Conservation (phyloP, 2,888 invertebrate species). For the Glyphotaelius pellucidus region DNA sequence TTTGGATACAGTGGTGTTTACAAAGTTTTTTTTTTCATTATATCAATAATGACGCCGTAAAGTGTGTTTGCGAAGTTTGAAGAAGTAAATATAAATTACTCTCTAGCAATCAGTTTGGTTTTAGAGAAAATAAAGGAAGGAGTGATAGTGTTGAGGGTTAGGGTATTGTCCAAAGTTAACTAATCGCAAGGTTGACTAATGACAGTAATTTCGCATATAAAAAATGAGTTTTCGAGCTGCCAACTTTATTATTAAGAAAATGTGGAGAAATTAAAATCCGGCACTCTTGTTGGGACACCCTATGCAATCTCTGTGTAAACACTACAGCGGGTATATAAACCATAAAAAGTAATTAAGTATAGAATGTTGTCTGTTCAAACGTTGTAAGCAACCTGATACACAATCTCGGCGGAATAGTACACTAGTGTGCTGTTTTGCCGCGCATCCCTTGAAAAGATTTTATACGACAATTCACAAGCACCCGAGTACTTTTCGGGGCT, state of each 20-base stretch:
- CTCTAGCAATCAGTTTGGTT: no score
- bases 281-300: background rate
- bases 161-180: no score
- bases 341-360: slow-evolving; percentile 2
- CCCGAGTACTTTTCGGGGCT: background rate
- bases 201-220: no score
- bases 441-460: slow-evolving; percentile 2
- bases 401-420: background rate
- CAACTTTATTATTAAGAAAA: background rate
- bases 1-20: no score
- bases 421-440: background rate
- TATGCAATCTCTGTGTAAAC: background rate
- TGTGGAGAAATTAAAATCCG: background rate
- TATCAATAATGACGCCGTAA: background rate
- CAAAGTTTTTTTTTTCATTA: no score
- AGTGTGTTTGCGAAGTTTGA: no score
- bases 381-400: background rate
- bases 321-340: background rate
- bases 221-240: background rate
- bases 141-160: no score
- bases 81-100: no score
- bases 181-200: background rate
- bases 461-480: background rate
- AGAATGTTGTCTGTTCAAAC: background rate
- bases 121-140: no score